These are phyloP conservation scores for Slavum lentiscoides DNA, from an alignment of 2,888 invertebrate species.

Conservation along the genomic window DNA sequence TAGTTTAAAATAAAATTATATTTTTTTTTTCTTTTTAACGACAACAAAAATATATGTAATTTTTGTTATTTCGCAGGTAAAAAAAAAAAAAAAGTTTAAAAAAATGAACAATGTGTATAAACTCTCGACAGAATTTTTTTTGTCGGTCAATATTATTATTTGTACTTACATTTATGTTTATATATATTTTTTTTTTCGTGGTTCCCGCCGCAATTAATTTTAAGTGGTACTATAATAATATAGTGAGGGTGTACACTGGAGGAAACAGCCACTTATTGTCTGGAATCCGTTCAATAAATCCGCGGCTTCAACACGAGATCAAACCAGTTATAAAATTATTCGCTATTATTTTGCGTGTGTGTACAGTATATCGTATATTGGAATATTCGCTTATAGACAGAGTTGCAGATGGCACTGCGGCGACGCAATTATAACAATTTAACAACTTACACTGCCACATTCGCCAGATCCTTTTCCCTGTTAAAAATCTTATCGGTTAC, in stretches of 20 bases:
- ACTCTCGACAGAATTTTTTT: no score
- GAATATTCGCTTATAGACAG: neutral
- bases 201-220: neutral
- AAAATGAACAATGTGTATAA: no score
- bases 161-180: neutral
- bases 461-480: constrained; percentile 2
- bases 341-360: neutral
- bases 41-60: no score
- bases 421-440: constrained; percentile 13
- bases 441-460: neutral
- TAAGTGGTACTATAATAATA: constrained; percentile 1
- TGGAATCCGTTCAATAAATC: constrained; percentile 17
- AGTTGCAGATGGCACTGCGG: neutral
- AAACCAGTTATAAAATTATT: constrained; percentile 3
- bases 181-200: neutral
- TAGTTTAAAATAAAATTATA: no score
- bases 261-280: constrained; percentile 20
- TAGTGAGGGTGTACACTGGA: neutral
- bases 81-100: no score
- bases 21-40: no score
- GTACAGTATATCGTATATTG: neutral
- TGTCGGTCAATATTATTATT: neutral
- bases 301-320: neutral
- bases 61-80: no score
- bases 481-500: constrained; percentile 7